Conservation (phyloP, 2,113 vertebrate species). For the Sceloporus tristichus region DNA sequence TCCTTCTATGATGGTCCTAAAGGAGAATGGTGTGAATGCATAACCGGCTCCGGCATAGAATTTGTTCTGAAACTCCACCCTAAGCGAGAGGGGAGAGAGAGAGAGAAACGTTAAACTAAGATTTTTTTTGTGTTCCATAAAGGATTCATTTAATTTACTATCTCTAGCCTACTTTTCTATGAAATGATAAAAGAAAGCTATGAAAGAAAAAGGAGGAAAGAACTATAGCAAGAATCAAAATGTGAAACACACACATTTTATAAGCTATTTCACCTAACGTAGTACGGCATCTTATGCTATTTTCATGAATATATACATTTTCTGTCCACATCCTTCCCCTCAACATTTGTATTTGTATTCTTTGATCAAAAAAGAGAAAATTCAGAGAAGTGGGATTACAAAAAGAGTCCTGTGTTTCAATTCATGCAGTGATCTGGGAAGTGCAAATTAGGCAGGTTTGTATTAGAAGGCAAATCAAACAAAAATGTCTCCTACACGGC, state of each 20-base stretch:
- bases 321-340: neutral
- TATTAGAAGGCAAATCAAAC: neutral
- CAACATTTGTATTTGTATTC: neutral
- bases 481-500: too few relatives aligned
- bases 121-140: neutral
- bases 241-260: neutral
- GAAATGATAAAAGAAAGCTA: neutral
- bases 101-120: neutral
- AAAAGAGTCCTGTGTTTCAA: neutral
- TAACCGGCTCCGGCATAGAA: constrained; percentile 82
- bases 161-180: neutral
- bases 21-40: constrained; percentile 84
- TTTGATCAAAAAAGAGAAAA: neutral
- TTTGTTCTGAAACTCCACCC: constrained; percentile 90
- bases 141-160: neutral
- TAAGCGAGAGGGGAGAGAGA: constrained; percentile 37
- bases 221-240: neutral
- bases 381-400: too few relatives aligned
- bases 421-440: neutral
- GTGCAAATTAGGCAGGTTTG: neutral
- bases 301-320: neutral
- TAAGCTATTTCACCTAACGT: neutral
- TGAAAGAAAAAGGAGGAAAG: neutral
- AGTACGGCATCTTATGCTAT: neutral
- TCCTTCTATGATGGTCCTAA: constrained; percentile 78